These are phyloP conservation scores for Drosophila parthenogenetica DNA, from an alignment of 2,888 invertebrate genomes.

Conservation along the genomic window DNA sequence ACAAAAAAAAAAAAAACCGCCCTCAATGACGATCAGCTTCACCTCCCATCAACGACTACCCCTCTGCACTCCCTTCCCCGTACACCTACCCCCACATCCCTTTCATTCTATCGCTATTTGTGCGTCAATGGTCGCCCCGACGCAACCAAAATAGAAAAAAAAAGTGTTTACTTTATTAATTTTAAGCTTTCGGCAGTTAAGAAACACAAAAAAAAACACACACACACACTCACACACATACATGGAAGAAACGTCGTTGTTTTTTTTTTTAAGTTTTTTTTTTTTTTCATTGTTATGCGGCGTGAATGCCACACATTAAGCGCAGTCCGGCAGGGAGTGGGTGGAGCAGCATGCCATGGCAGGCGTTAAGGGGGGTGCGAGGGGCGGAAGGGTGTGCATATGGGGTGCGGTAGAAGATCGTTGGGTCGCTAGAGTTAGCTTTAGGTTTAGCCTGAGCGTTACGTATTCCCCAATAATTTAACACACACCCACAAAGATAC, in stretches of 20 bases:
- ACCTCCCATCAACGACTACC: not conserved
- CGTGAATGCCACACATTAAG: slow-evolving; percentile 69
- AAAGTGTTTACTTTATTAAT: slow-evolving; percentile 76
- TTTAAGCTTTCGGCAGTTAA: slow-evolving; percentile 78
- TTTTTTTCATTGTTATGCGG: slow-evolving; percentile 59
- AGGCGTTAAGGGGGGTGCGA: not conserved
- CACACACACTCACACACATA: slow-evolving; percentile 19
- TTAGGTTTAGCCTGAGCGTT: slow-evolving; percentile 9
- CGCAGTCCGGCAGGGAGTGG: slow-evolving; percentile 34
- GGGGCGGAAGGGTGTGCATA: not conserved
- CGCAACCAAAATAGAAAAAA: slow-evolving; percentile 41
- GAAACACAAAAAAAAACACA: slow-evolving; percentile 48
- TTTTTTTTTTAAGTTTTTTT: slow-evolving; percentile 6
- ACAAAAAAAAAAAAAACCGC: slow-evolving; percentile 20
- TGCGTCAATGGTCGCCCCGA: slow-evolving; percentile 54
- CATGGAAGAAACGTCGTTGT: slow-evolving; percentile 6
- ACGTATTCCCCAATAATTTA: slow-evolving; percentile 12
- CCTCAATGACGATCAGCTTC: slow-evolving; percentile 35
- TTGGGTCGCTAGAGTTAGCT: slow-evolving; percentile 19
- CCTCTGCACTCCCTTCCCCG: not conserved
- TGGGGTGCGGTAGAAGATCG: slow-evolving; percentile 9
- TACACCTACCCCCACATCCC: not conserved
- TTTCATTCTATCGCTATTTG: slow-evolving; percentile 41
- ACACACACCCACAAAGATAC: slow-evolving; percentile 5
- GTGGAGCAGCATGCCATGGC: not conserved